Evolutionary conservation across 2,797 vertebrate species (phyloP).

Genomic region (Molothrus ater): DNA sequence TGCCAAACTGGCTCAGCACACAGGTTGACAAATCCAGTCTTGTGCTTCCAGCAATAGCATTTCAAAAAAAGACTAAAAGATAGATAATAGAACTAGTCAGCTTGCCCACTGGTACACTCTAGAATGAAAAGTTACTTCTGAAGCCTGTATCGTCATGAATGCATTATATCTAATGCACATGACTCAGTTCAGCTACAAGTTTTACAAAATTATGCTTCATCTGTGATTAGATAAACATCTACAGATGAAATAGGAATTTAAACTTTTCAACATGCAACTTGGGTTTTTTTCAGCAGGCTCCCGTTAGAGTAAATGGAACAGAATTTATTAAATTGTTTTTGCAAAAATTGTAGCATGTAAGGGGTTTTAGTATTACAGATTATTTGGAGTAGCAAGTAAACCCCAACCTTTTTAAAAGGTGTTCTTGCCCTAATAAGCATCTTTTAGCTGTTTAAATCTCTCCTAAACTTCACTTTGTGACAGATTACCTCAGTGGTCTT

Average conservation of each 20-base stretch:
- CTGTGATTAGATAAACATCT: background rate
- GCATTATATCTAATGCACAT: accelerated
- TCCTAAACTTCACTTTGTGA: background rate
- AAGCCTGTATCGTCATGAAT: background rate
- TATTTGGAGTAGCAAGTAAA: background rate
- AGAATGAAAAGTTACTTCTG: background rate
- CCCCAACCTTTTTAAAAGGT: background rate
- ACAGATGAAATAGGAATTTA: background rate
- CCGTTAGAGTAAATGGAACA: background rate
- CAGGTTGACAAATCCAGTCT: background rate
- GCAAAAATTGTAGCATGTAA: background rate
- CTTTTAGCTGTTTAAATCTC: background rate
- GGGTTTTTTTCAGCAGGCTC: background rate
- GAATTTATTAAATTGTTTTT: background rate
- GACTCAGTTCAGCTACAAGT: background rate
- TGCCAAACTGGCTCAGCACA: background rate
- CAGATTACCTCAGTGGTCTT: background rate
- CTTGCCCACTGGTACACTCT: background rate
- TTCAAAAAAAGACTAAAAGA: background rate
- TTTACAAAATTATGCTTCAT: background rate
- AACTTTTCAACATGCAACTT: background rate
- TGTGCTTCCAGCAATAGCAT: background rate
- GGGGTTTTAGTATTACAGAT: background rate
- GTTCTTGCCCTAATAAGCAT: background rate
- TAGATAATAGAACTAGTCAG: background rate